Conservation (phyloP, 2,888 invertebrate genomes). For the Cerastoderma edule region DNA sequence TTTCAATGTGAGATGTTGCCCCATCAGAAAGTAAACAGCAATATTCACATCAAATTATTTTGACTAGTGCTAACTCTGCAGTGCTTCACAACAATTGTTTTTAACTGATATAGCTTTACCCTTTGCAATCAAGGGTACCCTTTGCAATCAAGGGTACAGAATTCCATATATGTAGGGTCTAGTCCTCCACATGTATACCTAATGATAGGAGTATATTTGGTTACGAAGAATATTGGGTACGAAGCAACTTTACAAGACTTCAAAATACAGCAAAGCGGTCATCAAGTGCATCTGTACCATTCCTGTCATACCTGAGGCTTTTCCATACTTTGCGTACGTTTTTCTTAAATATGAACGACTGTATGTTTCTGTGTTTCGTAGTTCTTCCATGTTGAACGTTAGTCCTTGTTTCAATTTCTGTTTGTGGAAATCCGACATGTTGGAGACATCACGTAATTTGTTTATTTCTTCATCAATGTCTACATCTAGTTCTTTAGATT, state of each 20-base stretch:
- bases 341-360: constrained; percentile 32
- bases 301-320: constrained; percentile 86
- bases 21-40: no score
- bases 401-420: neutral
- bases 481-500: constrained; percentile 19
- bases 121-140: no score
- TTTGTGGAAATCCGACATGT: constrained; percentile 14
- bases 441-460: constrained; percentile 48
- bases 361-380: neutral
- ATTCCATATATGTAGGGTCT: no score
- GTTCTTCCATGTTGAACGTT: constrained; percentile 2
- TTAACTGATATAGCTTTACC: no score
- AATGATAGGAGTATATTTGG: no score
- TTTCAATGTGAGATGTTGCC: no score
- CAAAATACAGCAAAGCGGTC: neutral
- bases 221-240: neutral
- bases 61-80: no score
- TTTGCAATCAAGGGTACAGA: no score
- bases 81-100: no score
- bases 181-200: no score
- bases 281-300: neutral
- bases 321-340: constrained; percentile 87
- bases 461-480: constrained; percentile 41
- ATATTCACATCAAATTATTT: no score
- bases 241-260: neutral